A percentile compares a stretch with the other conserved stretches of the same genome.
phyloP scores from a whole-genome alignment of 1,140 invertebrate genomes.

The Chironomus tepperi region DNA sequence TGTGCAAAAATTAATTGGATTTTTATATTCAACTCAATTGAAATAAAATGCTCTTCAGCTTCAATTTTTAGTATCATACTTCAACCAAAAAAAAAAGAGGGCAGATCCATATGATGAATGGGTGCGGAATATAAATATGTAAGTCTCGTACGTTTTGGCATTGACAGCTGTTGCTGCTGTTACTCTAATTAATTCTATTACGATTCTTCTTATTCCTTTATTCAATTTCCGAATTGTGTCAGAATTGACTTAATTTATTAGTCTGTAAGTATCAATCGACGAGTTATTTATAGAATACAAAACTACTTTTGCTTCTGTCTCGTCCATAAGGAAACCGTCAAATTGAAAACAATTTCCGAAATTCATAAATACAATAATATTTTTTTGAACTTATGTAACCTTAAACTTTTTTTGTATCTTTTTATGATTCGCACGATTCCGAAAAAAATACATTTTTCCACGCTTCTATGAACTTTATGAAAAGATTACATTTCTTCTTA shows the following conservation, averaged over 20 bases:
- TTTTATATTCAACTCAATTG: no score
- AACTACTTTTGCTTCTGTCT: background rate
- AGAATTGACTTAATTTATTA: no score
- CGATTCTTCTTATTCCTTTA: background rate
- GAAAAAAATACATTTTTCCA: background rate
- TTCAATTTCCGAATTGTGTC: background rate
- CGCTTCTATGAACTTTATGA: slow-evolving; percentile 7
- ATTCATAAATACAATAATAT: background rate
- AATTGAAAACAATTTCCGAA: background rate
- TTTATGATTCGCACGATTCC: background rate
- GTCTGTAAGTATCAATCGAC: no score
- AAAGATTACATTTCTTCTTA: background rate
- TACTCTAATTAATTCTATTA: slow-evolving; percentile 8
- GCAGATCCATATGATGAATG: no score
- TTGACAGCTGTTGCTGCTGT: background rate
- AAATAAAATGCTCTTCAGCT: no score
- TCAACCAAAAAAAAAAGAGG: background rate
- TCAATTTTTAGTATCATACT: no score
- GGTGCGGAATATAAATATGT: background rate
- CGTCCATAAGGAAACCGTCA: background rate
- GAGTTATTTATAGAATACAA: background rate
- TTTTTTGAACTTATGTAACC: background rate
- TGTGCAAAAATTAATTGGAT: no score
- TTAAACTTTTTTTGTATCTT: background rate
- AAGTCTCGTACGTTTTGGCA: background rate